Base-by-base conservation (phyloP, 2,888 invertebrate species). In the Acleris literana region DNA sequence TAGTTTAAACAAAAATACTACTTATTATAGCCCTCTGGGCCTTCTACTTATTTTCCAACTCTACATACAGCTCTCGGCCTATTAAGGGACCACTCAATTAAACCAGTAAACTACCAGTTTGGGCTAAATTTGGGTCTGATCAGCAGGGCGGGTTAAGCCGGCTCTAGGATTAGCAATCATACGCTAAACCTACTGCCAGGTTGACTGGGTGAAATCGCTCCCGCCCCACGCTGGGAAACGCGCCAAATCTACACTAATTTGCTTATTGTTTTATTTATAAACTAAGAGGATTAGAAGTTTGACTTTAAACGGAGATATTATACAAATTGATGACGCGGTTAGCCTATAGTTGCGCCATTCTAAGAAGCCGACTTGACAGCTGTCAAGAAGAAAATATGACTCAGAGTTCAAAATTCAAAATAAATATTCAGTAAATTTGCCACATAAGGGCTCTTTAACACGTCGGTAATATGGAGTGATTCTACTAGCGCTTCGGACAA, bases 121-220 rank as follows among this genome's bases (percentile, higher is more conserved):
- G 44, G 55, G 11, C 39, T 17, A 17, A n/a, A 46, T 46, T 46
- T 16, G 46, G 46, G 29, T 29, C 39, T 39, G 39, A 39, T 39
- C n/a, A 20, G 39, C 20, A 54, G 39, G 54, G 44, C 44, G 44
- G 16, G 44, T 22, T 44, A 22, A 57, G 46, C 46, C 56, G 25
- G 46, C 56, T 25, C 46, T 1, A 11, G 25, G 43, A 46, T 57
- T 57, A 57, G 25, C 25, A 57, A 57, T 57, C 46, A 57, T 46
- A 57, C 44, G 57, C 25, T 57, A 57, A 57, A 25, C 57, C 57
- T 55, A 43, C 16, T 17, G 20, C 55, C 43, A n/a, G 46, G 44
- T 57, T 46, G 46, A 13, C 46, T 46, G 57, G 25, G 46, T 17
- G 43, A 25, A 57, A 46, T 46, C 25, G 17, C 25, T 5, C 57